A percentile compares a stretch with the other conserved stretches of the same genome.
These are phyloP conservation scores for Pachliopta kotzebuea DNA, from an alignment of 2,888 invertebrate species.

Conservation along the genomic window DNA sequence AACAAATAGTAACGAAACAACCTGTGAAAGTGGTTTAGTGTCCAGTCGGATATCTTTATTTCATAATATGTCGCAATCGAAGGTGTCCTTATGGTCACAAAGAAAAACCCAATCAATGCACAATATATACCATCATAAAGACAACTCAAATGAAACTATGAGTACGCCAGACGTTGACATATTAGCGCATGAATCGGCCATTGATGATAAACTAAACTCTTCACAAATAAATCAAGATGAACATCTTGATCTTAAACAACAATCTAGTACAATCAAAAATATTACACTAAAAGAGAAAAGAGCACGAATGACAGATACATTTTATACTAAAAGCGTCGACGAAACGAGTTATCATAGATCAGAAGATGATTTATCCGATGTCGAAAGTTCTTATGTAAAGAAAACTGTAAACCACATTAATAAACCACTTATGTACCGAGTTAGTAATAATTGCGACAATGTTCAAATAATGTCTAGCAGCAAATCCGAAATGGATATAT, in stretches of 20 bases:
- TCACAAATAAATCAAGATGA: slow-evolving; percentile 1
- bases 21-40: slow-evolving; percentile 66
- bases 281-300: slow-evolving; percentile 49
- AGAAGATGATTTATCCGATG: slow-evolving; percentile 35
- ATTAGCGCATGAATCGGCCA: neutral
- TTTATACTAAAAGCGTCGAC: slow-evolving; percentile 49
- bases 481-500: slow-evolving; percentile 75
- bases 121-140: slow-evolving; percentile 49
- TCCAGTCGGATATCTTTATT: slow-evolving; percentile 74
- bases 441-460: slow-evolving; percentile 36
- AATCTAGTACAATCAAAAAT: slow-evolving; percentile 11
- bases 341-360: slow-evolving; percentile 30
- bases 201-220: slow-evolving; percentile 3
- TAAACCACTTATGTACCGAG: slow-evolving; percentile 37
- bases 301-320: slow-evolving; percentile 43
- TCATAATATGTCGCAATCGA: slow-evolving; percentile 65
- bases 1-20: slow-evolving; percentile 43
- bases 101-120: slow-evolving; percentile 59
- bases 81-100: slow-evolving; percentile 50
- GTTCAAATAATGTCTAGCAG: slow-evolving; percentile 62
- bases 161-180: slow-evolving; percentile 26
- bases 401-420: slow-evolving; percentile 40
- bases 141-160: slow-evolving; percentile 26
- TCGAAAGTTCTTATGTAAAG: slow-evolving; percentile 36
- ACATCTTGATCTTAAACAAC: slow-evolving; percentile 16